A percentile compares a stretch with the other conserved stretches of the same genome.
Conservation (phyloP, 2,888 invertebrate species). For the Cancer borealis region DNA sequence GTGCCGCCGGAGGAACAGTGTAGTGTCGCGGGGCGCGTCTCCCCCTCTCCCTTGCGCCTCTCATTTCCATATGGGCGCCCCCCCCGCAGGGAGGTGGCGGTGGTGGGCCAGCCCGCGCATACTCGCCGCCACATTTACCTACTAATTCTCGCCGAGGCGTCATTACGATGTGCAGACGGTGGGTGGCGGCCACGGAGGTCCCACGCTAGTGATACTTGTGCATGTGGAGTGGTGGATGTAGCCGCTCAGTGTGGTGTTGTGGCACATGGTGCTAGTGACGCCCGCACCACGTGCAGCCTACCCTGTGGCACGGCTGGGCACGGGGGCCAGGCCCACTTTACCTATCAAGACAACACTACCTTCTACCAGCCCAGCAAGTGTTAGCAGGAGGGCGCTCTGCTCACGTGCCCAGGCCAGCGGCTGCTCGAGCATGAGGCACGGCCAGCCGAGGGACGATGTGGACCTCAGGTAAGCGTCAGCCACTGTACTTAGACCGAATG, state of each 20-base stretch:
- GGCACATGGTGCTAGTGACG: constrained; percentile 73
- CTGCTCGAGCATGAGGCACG: constrained; percentile 71
- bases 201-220: constrained; percentile 75
- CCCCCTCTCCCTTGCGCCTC: constrained; percentile 73
- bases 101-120: constrained; percentile 76
- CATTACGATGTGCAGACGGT: constrained; percentile 77
- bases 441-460: constrained; percentile 72
- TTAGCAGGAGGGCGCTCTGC: constrained; percentile 61
- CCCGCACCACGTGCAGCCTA: constrained; percentile 65
- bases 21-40: constrained; percentile 74
- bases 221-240: constrained; percentile 70
- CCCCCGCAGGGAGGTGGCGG: constrained; percentile 75
- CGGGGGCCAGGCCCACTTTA: constrained; percentile 62
- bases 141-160: constrained; percentile 77
- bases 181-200: constrained; percentile 75
- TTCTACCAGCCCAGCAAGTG: constrained; percentile 42
- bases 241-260: constrained; percentile 71
- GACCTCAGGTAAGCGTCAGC: constrained; percentile 69
- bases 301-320: constrained; percentile 72
- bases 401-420: constrained; percentile 73
- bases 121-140: constrained; percentile 77
- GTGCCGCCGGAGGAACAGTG: constrained; percentile 74
- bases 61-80: constrained; percentile 77
- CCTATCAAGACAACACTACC: constrained; percentile 53
- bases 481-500: neutral